These are phyloP conservation scores for Brachionus rotundiformis DNA, from an alignment of 1,140 invertebrate genomes.

Conservation along the genomic window DNA sequence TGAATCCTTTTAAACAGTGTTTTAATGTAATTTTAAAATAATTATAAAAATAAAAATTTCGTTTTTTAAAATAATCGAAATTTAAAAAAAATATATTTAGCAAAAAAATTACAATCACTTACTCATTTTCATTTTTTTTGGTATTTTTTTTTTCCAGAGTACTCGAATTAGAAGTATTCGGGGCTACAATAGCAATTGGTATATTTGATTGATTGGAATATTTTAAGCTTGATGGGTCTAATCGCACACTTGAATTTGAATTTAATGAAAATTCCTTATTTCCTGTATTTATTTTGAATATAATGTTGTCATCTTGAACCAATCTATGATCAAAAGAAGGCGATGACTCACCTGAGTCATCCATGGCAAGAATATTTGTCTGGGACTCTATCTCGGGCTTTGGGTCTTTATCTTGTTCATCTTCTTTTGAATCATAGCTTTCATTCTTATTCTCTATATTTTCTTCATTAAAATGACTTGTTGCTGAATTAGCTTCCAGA, in stretches of 20 bases:
- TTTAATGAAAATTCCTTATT: not conserved
- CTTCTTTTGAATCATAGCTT: not conserved
- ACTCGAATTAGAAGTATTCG: conserved; percentile 28
- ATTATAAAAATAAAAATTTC: too few species aligned
- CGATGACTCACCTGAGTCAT: not conserved
- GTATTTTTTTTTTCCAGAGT: conserved; percentile 2
- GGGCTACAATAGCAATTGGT: conserved; percentile 42
- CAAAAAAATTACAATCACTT: too few species aligned
- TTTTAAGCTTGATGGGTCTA: not conserved
- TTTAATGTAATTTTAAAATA: not conserved
- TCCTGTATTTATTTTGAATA: not conserved
- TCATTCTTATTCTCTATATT: not conserved
- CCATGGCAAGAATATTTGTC: not conserved
- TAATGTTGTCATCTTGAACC: not conserved
- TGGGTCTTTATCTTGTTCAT: not conserved
- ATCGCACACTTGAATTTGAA: not conserved
- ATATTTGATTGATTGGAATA: conserved; percentile 19
- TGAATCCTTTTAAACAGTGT: conserved; percentile 4
- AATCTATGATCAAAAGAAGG: not conserved
- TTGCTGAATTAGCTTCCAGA: not conserved
- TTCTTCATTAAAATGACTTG: not conserved
- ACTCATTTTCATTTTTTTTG: conserved; percentile 28
- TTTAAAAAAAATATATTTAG: too few species aligned
- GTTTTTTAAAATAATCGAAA: too few species aligned
- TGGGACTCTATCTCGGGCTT: not conserved